phyloP scores from a whole-genome alignment of 2,888 invertebrate species.

The Parnassius mnemosyne region DNA sequence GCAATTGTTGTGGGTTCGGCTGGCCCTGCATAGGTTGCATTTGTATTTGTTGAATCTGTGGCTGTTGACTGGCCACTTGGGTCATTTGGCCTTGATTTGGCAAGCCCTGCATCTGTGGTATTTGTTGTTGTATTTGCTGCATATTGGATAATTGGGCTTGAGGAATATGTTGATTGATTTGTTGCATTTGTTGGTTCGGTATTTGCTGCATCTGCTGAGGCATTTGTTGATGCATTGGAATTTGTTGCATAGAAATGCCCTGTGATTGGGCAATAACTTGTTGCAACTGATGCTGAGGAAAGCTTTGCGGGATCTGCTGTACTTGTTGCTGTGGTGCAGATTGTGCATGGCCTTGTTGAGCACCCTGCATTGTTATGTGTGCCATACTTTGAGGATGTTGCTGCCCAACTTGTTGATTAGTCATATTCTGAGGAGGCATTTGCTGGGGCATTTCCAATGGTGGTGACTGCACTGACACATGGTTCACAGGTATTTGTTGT shows the following conservation, averaged over 20 bases:
- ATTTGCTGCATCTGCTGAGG: constrained; percentile 79
- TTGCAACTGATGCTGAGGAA: constrained; percentile 77
- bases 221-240: constrained; percentile 77
- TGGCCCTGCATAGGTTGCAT: constrained; percentile 76
- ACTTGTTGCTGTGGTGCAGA: constrained; percentile 71
- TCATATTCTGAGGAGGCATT: constrained; percentile 68
- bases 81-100: constrained; percentile 70
- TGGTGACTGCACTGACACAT: constrained; percentile 75
- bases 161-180: constrained; percentile 72
- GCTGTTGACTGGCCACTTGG: constrained; percentile 71
- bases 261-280: constrained; percentile 76
- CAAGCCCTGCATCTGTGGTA: constrained; percentile 75
- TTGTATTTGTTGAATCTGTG: constrained; percentile 77
- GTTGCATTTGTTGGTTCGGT: constrained; percentile 78
- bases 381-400: constrained; percentile 78
- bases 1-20: constrained; percentile 72
- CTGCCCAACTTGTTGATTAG: constrained; percentile 67
- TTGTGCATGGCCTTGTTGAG: constrained; percentile 61
- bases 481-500: constrained; percentile 70
- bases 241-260: constrained; percentile 75
- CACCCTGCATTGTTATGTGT: constrained; percentile 73
- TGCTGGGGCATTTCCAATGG: constrained; percentile 77
- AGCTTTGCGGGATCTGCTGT: constrained; percentile 77
- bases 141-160: constrained; percentile 72
- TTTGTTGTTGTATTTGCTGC: constrained; percentile 73